Evolutionary conservation across 2,888 invertebrate species (phyloP).

Genomic region (Yponomeuta plumbellus): DNA sequence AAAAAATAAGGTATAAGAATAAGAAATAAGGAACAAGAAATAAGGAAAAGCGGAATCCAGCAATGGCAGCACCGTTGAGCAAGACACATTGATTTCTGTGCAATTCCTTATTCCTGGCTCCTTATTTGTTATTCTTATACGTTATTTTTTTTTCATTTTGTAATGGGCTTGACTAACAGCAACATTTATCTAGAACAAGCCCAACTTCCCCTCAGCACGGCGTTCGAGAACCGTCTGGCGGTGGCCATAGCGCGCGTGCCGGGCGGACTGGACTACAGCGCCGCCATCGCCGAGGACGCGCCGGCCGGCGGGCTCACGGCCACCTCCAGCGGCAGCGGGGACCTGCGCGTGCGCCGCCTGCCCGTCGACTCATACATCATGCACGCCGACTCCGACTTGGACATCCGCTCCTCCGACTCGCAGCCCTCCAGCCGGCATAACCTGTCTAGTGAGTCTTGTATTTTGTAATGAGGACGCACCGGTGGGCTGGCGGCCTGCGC

Average conservation of each 20-base stretch:
- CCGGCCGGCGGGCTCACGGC: conserved; percentile 53
- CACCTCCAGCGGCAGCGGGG: conserved; percentile 57
- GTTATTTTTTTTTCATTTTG: too few species aligned
- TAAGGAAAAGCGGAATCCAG: too few species aligned
- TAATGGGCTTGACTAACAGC: too few species aligned
- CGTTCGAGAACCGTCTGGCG: conserved; percentile 94
- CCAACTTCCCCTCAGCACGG: conserved; percentile 78
- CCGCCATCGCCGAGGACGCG: conserved; percentile 56
- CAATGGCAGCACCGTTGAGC: too few species aligned
- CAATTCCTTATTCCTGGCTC: too few species aligned
- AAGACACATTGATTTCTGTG: too few species aligned
- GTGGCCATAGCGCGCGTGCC: conserved; percentile 91
- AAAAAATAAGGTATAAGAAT: too few species aligned
- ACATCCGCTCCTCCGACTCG: conserved; percentile 64
- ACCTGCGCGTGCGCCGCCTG: conserved; percentile 56
- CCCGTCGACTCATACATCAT: conserved; percentile 54
- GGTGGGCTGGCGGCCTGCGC: conserved; percentile 53
- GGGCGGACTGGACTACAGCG: conserved; percentile 89
- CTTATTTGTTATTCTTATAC: too few species aligned
- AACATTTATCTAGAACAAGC: too few species aligned
- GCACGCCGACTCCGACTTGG: conserved; percentile 84
- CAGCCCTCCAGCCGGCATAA: conserved; percentile 44
- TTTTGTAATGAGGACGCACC: conserved; percentile 40
- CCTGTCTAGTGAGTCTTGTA: conserved; percentile 47
- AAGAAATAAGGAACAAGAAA: too few species aligned